phyloP scores from a whole-genome alignment of 2,888 invertebrate genomes.

The Tuberolachnus salignus region DNA sequence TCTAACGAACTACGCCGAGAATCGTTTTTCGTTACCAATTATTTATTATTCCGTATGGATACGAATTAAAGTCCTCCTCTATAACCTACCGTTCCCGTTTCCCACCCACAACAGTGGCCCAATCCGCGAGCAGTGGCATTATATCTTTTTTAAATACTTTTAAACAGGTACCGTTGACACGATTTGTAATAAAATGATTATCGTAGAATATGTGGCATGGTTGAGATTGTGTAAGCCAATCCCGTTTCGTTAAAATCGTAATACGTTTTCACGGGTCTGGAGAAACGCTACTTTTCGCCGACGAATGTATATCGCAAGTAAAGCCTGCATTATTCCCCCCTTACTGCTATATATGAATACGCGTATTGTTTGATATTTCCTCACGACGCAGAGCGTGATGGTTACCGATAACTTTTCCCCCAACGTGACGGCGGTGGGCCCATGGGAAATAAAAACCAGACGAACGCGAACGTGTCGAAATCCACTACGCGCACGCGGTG shows the following conservation, averaged over 20 bases:
- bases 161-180: no score
- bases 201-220: no score
- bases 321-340: slow-evolving; percentile 1
- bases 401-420: slow-evolving; percentile 37
- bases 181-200: no score
- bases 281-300: background rate
- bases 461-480: slow-evolving; percentile 39
- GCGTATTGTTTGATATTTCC: slow-evolving; percentile 13
- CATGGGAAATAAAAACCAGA: slow-evolving; percentile 47
- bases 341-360: background rate
- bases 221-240: background rate
- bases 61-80: no score
- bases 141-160: no score
- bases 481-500: slow-evolving; percentile 3
- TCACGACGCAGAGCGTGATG: background rate
- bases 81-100: no score
- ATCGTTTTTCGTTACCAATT: no score
- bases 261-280: background rate
- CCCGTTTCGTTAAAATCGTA: background rate
- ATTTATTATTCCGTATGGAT: no score
- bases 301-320: background rate
- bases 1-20: no score
- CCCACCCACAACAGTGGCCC: no score
- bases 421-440: background rate
- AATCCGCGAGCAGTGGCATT: no score